phyloP scores from a whole-genome alignment of 2,797 vertebrate genomes.

The Sebastes alutus region DNA sequence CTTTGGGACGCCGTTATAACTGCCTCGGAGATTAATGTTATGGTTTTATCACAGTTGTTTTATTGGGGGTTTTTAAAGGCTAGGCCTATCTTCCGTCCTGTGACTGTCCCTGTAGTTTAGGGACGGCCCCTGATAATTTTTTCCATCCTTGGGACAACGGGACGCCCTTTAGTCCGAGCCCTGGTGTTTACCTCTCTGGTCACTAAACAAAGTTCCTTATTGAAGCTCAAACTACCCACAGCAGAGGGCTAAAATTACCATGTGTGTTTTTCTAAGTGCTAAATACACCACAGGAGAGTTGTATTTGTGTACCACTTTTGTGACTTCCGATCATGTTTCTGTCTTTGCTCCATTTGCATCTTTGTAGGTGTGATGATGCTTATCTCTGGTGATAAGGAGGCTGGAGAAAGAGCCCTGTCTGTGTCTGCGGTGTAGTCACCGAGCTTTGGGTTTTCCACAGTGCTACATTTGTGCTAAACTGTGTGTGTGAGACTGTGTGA shows the following conservation, averaged over 20 bases:
- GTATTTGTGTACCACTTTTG: constrained; percentile 11
- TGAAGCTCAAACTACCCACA: constrained; percentile 7
- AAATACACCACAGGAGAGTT: background rate
- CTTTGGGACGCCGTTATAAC: background rate
- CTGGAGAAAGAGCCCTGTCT: constrained; percentile 30
- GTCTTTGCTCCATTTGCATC: constrained; percentile 20
- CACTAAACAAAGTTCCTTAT: background rate
- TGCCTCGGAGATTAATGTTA: background rate
- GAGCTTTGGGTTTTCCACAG: constrained; percentile 12
- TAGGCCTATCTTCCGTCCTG: background rate
- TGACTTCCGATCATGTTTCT: background rate
- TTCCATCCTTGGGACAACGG: background rate
- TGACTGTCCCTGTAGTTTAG: background rate
- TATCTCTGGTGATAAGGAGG: constrained; percentile 36
- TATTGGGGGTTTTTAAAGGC: too few species aligned
- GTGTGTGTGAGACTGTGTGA: constrained; percentile 16
- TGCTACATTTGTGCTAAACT: constrained; percentile 20
- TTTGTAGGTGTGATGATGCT: constrained; percentile 21
- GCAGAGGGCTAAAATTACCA: constrained; percentile 1
- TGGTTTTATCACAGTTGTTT: too few species aligned
- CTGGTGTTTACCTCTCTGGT: background rate
- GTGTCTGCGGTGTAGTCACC: constrained; percentile 13
- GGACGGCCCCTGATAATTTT: background rate
- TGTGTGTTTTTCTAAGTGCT: constrained; percentile 5
- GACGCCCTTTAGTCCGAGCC: too few species aligned